Percentiles rank a stretch among this genome's conserved stretches.
These are phyloP conservation scores for Caracal caracal DNA, from an alignment of 2,113 vertebrate species.

Conservation along the genomic window DNA sequence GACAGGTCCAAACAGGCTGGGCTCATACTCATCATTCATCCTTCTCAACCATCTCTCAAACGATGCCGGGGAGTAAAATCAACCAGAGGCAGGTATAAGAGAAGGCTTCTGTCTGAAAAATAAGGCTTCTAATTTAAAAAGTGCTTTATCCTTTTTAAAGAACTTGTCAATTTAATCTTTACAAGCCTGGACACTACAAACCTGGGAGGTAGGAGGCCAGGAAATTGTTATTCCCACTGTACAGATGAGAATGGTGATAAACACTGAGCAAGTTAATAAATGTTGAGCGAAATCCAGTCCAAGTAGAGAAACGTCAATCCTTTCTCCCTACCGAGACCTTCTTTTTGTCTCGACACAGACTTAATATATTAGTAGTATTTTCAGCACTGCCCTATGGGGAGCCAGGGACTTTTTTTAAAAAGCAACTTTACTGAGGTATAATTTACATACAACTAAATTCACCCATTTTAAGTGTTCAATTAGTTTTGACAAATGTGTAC, in stretches of 20 bases:
- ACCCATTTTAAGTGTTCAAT: not conserved
- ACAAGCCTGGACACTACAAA: constrained; percentile 44
- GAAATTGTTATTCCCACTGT: not conserved
- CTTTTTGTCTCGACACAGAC: not conserved
- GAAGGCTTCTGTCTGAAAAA: constrained; percentile 43
- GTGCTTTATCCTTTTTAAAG: constrained; percentile 41
- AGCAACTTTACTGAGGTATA: not conserved
- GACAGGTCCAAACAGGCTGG: not conserved
- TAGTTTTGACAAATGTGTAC: not conserved
- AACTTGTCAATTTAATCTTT: constrained; percentile 34
- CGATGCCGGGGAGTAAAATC: not conserved
- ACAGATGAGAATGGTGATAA: constrained; percentile 9
- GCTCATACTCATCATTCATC: not conserved
- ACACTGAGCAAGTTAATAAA: not conserved
- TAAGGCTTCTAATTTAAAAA: constrained; percentile 53
- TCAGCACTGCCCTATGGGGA: not conserved
- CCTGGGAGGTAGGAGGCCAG: not conserved
- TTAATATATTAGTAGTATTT: not conserved
- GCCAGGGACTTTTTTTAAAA: not conserved
- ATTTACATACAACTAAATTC: not conserved
- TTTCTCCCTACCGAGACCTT: not conserved
- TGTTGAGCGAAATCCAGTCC: not conserved
- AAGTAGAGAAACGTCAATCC: not conserved
- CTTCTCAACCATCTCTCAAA: not conserved
- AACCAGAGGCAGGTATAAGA: not conserved